phyloP scores from a whole-genome alignment of 2,797 vertebrate genomes.

The Leuciscus waleckii region DNA sequence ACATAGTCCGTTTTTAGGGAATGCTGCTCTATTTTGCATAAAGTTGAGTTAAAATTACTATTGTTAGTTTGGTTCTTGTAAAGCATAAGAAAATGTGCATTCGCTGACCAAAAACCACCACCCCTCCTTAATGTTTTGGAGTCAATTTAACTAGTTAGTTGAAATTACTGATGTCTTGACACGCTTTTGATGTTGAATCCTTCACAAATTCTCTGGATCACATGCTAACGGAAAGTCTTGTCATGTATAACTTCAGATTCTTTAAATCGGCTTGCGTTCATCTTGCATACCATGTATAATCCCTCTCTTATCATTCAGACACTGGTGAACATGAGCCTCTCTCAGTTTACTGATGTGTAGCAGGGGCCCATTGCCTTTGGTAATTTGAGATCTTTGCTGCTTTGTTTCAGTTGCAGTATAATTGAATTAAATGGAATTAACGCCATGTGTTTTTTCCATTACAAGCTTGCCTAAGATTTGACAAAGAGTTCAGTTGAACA shows the following conservation, averaged over 20 bases:
- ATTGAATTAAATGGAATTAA: slow-evolving; percentile 74
- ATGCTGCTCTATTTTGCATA: not conserved
- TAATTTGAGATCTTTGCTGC: slow-evolving; percentile 61
- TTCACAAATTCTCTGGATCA: slow-evolving; percentile 30
- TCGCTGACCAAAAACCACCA: not conserved
- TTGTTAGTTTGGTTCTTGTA: not conserved
- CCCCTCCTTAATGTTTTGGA: not conserved
- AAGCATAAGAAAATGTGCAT: not conserved
- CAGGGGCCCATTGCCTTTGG: slow-evolving; percentile 26
- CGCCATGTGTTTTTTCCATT: slow-evolving; percentile 75
- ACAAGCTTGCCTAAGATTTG: slow-evolving; percentile 65
- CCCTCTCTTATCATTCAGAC: slow-evolving; percentile 34
- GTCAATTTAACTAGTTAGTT: not conserved
- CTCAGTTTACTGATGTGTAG: slow-evolving; percentile 19
- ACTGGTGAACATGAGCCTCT: slow-evolving; percentile 21
- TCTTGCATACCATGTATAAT: slow-evolving; percentile 14
- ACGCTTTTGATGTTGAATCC: slow-evolving; percentile 37
- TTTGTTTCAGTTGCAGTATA: slow-evolving; percentile 65
- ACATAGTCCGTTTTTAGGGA: not conserved
- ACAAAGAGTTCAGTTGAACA: slow-evolving; percentile 62
- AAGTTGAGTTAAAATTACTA: not conserved
- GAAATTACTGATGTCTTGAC: slow-evolving; percentile 13
- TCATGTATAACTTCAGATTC: slow-evolving; percentile 28
- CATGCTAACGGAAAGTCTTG: slow-evolving; percentile 44
- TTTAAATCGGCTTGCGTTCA: slow-evolving; percentile 34